Evolutionary conservation across 2,888 invertebrate genomes (phyloP).

Genomic region (Drosophila nr. medialis): DNA sequence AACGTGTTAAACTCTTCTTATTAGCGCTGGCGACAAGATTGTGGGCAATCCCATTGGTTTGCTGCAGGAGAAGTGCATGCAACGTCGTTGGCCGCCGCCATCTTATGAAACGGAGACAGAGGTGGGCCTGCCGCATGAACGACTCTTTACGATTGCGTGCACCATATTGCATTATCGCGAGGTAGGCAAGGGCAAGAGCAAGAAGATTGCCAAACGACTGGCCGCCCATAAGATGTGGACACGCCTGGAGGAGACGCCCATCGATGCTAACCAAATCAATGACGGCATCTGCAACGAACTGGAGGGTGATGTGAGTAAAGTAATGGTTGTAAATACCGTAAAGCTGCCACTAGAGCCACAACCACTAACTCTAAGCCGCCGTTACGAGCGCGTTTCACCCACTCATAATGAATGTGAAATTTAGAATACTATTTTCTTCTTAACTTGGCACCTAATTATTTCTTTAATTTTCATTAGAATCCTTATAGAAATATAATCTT

Average conservation of each 20-base stretch:
- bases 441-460: neutral
- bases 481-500: neutral
- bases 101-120: constrained; percentile 92
- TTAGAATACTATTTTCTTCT: constrained; percentile 19
- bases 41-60: constrained; percentile 98
- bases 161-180: constrained; percentile 94
- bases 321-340: constrained; percentile 14
- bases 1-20: constrained; percentile 1
- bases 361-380: constrained; percentile 16
- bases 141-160: constrained; percentile 96
- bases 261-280: constrained; percentile 87
- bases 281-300: constrained; percentile 89
- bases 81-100: constrained; percentile 97
- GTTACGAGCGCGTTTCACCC: constrained; percentile 40
- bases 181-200: constrained; percentile 95
- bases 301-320: constrained; percentile 88
- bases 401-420: constrained; percentile 31
- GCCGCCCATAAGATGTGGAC: constrained; percentile 98
- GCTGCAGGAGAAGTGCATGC: constrained; percentile 98
- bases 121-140: constrained; percentile 94
- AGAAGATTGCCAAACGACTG: constrained; percentile 97
- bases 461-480: neutral
- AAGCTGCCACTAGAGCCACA: constrained; percentile 13
- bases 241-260: constrained; percentile 91
- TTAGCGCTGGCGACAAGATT: constrained; percentile 90